phyloP scores from a whole-genome alignment of 2,113 vertebrate genomes.

The Apteryx mantelli region DNA sequence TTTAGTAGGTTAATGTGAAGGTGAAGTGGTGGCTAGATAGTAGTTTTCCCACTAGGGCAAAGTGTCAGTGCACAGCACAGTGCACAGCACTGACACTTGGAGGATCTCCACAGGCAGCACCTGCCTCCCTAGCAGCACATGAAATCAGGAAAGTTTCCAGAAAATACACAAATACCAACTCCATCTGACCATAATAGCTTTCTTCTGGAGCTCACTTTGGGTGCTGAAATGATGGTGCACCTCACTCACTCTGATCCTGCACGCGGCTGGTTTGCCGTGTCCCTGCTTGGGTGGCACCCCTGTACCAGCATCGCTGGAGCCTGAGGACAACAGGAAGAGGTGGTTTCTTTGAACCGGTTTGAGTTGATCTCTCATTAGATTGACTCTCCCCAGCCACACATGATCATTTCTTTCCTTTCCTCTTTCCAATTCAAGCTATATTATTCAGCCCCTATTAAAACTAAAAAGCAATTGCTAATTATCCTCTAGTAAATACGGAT shows the following conservation, averaged over 20 bases:
- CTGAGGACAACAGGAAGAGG: background rate
- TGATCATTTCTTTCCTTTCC: background rate
- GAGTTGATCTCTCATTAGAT: background rate
- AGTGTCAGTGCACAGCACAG: too few relatives aligned
- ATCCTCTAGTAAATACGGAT: background rate
- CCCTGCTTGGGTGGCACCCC: background rate
- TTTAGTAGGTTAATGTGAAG: background rate
- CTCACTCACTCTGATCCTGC: background rate
- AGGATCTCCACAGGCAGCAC: too few relatives aligned
- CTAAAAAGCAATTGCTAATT: accelerated
- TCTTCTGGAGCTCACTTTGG: background rate
- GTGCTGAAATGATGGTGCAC: background rate
- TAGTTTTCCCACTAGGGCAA: background rate
- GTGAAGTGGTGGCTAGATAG: background rate
- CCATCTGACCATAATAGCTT: background rate
- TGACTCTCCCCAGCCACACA: background rate
- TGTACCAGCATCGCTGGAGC: background rate
- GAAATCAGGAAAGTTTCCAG: too few relatives aligned
- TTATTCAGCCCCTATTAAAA: background rate
- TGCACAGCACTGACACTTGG: too few relatives aligned
- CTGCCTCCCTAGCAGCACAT: too few relatives aligned
- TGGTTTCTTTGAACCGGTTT: background rate
- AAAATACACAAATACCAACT: background rate
- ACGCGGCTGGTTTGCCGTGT: background rate
- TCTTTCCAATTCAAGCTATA: background rate